Conservation (phyloP, 2,888 invertebrate genomes). For the Leucania comma region DNA sequence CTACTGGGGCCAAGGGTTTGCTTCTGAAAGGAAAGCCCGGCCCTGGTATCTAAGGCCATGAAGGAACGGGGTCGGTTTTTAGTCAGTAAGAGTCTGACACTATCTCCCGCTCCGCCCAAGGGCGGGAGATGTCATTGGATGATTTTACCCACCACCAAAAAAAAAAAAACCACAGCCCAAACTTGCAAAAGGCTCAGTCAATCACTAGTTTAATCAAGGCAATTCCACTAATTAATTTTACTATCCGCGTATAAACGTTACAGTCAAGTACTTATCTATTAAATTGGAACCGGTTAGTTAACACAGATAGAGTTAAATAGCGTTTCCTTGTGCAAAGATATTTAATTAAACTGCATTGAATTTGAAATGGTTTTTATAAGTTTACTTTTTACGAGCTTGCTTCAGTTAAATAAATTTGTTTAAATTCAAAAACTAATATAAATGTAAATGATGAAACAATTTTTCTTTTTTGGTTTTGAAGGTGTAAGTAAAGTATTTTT, state of each 20-base stretch:
- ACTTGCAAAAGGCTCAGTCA: not conserved
- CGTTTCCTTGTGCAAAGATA: not conserved
- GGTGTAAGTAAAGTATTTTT: not conserved
- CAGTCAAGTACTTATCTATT: not conserved
- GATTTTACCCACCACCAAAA: too few relatives aligned
- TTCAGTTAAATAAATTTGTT: not conserved
- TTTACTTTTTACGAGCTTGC: slow-evolving; percentile 2
- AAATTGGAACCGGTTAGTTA: slow-evolving; percentile 2
- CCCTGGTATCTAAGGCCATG: too few relatives aligned
- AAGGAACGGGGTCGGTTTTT: too few relatives aligned
- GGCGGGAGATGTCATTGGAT: too few relatives aligned
- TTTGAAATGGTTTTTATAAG: slow-evolving; percentile 15
- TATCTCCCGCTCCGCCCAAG: too few relatives aligned
- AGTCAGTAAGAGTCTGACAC: too few relatives aligned
- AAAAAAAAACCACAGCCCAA: too few relatives aligned
- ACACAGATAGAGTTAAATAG: slow-evolving; percentile 2
- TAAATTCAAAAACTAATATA: not conserved
- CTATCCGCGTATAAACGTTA: not conserved
- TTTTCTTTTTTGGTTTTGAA: not conserved
- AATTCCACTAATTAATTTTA: not conserved
- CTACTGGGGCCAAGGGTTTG: too few relatives aligned
- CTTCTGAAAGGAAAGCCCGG: too few relatives aligned
- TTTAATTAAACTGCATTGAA: slow-evolving; percentile 21
- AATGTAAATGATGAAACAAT: not conserved
- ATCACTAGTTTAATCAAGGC: not conserved